phyloP scores from a whole-genome alignment of 2,113 vertebrate species.

The Lagopus muta region DNA sequence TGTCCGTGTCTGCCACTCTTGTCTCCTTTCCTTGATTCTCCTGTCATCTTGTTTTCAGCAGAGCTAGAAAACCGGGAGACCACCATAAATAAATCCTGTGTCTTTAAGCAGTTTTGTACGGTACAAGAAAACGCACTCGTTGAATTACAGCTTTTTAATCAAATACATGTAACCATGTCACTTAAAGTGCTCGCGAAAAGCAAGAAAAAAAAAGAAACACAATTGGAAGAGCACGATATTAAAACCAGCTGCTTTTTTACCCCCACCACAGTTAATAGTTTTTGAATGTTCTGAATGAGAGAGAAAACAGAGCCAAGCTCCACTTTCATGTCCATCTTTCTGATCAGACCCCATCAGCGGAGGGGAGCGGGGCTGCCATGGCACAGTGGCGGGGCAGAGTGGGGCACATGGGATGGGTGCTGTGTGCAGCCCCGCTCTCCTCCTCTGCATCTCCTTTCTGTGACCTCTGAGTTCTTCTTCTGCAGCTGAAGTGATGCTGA shows the following conservation, averaged over 20 bases:
- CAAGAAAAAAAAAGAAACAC: slow-evolving; percentile 26
- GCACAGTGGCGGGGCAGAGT: background rate
- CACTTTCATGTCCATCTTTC: slow-evolving; percentile 77
- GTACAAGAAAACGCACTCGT: slow-evolving; percentile 71
- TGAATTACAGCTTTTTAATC: slow-evolving; percentile 81
- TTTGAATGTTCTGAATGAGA: slow-evolving; percentile 76
- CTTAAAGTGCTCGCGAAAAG: slow-evolving; percentile 77
- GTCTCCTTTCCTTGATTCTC: background rate
- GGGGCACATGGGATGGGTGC: background rate
- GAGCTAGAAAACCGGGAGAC: slow-evolving; percentile 17
- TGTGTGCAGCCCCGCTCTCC: background rate
- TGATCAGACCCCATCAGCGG: slow-evolving; percentile 51
- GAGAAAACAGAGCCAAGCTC: slow-evolving; percentile 74
- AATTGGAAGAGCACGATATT: slow-evolving; percentile 69
- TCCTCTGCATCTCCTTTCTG: rapidly evolving
- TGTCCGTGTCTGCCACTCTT: background rate
- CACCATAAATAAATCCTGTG: slow-evolving; percentile 66
- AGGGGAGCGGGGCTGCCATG: slow-evolving; percentile 52
- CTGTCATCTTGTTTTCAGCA: slow-evolving; percentile 28
- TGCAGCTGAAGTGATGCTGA: background rate
- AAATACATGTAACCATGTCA: slow-evolving; percentile 80
- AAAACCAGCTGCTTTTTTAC: slow-evolving; percentile 70
- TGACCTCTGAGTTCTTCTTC: background rate
- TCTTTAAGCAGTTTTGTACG: slow-evolving; percentile 72
- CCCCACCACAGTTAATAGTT: slow-evolving; percentile 78